phyloP scores from a whole-genome alignment of 2,888 invertebrate species.

The Tromatobia lineatoria region DNA sequence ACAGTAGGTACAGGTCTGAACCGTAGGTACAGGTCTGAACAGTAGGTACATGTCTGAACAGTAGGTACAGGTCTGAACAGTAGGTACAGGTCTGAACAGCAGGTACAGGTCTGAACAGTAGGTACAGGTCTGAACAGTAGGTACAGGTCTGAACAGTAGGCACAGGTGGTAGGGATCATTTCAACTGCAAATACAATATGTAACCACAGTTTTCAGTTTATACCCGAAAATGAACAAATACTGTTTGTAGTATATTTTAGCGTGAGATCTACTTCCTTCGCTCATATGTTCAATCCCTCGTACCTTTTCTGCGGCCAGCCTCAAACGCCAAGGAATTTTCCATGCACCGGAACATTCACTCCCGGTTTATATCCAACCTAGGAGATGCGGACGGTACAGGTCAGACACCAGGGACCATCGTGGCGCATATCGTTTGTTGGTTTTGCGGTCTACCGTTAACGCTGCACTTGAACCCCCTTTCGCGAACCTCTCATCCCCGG shows the following conservation, averaged over 20 bases:
- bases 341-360: conserved; percentile 48
- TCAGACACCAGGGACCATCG: conserved; percentile 56
- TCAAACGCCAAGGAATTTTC: conserved; percentile 51
- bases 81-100: too few relatives aligned
- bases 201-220: too few relatives aligned
- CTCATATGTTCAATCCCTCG: neutral
- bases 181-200: too few relatives aligned
- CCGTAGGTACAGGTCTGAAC: too few relatives aligned
- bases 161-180: too few relatives aligned
- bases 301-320: conserved; percentile 51
- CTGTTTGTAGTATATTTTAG: neutral
- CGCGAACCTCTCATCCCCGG: conserved; percentile 58
- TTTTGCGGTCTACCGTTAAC: conserved; percentile 83
- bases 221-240: neutral
- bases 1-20: too few relatives aligned
- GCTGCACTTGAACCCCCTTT: conserved; percentile 77
- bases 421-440: conserved; percentile 81
- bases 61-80: too few relatives aligned
- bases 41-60: too few relatives aligned
- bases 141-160: too few relatives aligned
- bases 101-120: too few relatives aligned
- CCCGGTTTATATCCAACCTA: conserved; percentile 48
- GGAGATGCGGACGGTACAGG: conserved; percentile 59
- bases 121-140: too few relatives aligned
- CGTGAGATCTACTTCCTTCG: conserved; percentile 11